Evolutionary conservation across 2,888 invertebrate species (phyloP), one percentile per base, ranked within the genome.

Genomic region (Herminia tarsipennalis): DNA sequence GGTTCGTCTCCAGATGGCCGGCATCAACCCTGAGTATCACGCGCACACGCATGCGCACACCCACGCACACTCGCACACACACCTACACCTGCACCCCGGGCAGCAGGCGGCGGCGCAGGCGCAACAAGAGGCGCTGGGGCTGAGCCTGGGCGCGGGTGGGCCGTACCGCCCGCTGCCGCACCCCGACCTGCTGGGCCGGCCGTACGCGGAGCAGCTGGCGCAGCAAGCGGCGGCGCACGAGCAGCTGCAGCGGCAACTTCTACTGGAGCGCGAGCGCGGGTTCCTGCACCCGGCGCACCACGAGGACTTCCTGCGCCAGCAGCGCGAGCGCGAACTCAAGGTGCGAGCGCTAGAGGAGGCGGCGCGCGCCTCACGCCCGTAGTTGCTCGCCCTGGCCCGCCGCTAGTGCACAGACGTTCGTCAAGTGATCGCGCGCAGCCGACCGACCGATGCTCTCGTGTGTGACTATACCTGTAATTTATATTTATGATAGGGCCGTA

Each of bases 1-100:
- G 96, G 96, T 95, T 87, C 95, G 98, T 69, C 91, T 98, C 81
- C 98, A 98, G 93, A 97, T 98, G 97, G 97, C 97, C 70, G 97
- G 97, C 81, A 95, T 96, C 73, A 95, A 94, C 70, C 95, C 95
- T 35, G 97, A 97, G 92, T 97, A 96, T 92, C 97, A 97, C 90
- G 96, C 97, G 77, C 97, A 98, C 92, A 96, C 97, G 67, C 97
- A 97, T 87, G 96, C 97, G 71, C 97, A 97, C 92, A 96, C 96
- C 66, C 97, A 97, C 86, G 96, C 97, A 78, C 97, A 98, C 92
- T 96, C 97, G 73, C 96, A 96, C 92, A 95, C 96, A 67, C 96
- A 96, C 92, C 93, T 96, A 68, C 96, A 96, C 92, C 93, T 95
- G 66, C 95, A 94, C 82, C 95, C 95, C 75, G 95, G 95, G 56